Conservation (phyloP, 2,888 invertebrate genomes). For the Andrena chrysosceles region DNA sequence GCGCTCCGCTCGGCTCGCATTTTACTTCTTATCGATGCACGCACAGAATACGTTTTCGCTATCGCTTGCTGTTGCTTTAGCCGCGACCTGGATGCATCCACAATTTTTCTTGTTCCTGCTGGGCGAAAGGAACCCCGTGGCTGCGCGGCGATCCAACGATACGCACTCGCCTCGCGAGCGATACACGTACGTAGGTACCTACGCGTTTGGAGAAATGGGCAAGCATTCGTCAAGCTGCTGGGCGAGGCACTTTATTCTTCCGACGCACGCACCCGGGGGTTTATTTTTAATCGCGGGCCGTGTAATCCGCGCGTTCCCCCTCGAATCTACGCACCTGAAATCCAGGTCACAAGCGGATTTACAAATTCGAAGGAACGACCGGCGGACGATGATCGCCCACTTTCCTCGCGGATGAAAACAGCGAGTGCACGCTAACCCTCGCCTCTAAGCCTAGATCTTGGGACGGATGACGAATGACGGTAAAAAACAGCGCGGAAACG, state of each 20-base stretch:
- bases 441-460: conserved; percentile 7
- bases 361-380: neutral
- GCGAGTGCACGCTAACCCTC: conserved; percentile 15
- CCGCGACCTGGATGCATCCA: conserved; percentile 80
- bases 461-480: conserved; percentile 14
- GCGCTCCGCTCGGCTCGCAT: conserved; percentile 28
- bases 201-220: neutral
- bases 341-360: conserved; percentile 25
- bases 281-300: conserved; percentile 60
- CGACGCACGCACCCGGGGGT: conserved; percentile 51
- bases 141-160: conserved; percentile 71
- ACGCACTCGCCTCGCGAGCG: conserved; percentile 49
- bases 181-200: neutral
- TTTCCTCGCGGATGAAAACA: neutral
- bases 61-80: conserved; percentile 78
- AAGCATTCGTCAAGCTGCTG: conserved; percentile 59
- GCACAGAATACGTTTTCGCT: conserved; percentile 75
- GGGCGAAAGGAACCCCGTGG: conserved; percentile 55
- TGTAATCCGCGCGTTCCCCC: conserved; percentile 2
- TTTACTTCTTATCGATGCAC: conserved; percentile 77
- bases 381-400: neutral
- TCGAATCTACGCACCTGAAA: conserved; percentile 56
- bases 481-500: conserved; percentile 29
- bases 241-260: conserved; percentile 53
- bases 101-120: conserved; percentile 74